These are phyloP conservation scores for Phalanger gymnotis DNA, from an alignment of 2,797 vertebrate genomes.

Conservation along the genomic window DNA sequence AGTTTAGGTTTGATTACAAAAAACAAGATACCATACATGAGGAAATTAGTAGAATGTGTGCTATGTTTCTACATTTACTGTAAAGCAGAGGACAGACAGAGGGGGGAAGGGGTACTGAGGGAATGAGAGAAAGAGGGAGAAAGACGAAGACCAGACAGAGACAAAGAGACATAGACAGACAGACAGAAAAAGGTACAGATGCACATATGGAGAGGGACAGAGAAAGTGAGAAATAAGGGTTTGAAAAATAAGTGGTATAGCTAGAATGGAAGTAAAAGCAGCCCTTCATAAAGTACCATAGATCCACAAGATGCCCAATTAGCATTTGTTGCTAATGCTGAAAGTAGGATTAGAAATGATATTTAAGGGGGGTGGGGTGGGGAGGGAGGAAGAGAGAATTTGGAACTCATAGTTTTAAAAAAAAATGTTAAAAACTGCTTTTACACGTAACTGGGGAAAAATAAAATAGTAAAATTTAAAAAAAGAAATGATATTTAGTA, in stretches of 20 bases:
- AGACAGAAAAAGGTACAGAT: not conserved
- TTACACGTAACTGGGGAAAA: too few relatives aligned
- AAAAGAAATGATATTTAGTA: not conserved
- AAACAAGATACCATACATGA: not conserved
- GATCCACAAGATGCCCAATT: not conserved
- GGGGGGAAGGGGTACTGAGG: too few relatives aligned
- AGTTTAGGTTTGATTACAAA: conserved; percentile 2
- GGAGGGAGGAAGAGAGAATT: too few relatives aligned
- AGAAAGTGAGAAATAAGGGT: not conserved
- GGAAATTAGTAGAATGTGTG: conserved; percentile 4
- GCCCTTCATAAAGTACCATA: not conserved
- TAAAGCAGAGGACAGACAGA: not conserved
- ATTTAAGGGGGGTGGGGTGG: too few relatives aligned
- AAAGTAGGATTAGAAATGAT: not conserved
- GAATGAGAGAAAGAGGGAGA: not conserved
- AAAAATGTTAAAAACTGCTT: too few relatives aligned
- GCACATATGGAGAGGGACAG: not conserved
- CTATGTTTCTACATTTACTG: not conserved
- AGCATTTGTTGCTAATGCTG: not conserved
- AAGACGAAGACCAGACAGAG: not conserved
- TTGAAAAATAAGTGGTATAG: not conserved
- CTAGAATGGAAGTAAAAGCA: not conserved
- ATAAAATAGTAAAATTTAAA: too few relatives aligned
- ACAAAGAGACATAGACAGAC: not conserved
- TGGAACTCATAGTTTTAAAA: too few relatives aligned